Base-by-base conservation (phyloP, 2,113 vertebrate species). In the Catharus minimus region DNA sequence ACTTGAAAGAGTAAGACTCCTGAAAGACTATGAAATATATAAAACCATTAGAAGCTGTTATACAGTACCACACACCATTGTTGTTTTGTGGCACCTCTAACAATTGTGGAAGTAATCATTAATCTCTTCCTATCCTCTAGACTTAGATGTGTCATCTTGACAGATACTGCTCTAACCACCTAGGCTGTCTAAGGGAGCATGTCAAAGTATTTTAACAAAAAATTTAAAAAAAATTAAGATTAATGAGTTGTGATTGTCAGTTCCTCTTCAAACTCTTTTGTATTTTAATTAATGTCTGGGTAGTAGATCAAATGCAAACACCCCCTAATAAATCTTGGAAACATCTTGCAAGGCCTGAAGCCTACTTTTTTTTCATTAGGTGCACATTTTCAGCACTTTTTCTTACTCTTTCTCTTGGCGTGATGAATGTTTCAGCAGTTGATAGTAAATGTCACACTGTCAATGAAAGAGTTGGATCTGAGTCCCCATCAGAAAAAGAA, bases 101-200 rank as follows among this genome's bases (percentile, higher is more conserved):
- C 12, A 22, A 39, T 64, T 57, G 17, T 46, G 33, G 23, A 93
- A 90, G 88, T 46, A 82, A 75, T 32, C 4, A 15, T 32, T n/a
- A 78, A 64, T 66, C 6, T 72, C 19, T 58, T 80, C 18, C 24
- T 43, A 12, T 8, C 28, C 66, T 86, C 33, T 62, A 32, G 22
- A 61, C 44, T 77, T 38, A 83, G n/a, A 53, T 0, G 1, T 36
- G 14, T 55, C 16, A 15, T 47, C 14, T 62, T 80, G 36, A 58
- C 44, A 28, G 9, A 22, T 24, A 49, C 20, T 44, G 17, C 19
- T 75, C 5, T 53, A 67, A 82, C 28, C 28, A 65, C n/a, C 17
- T n/a, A 75, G 21, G 14, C n/a, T 57, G 13, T 39, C 27, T 86
- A 57, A 82, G 22, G 4, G 6, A 2, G 7, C 0, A 1, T 68